Percentiles rank a stretch among this genome's conserved stretches.
Conservation (phyloP, 2,797 vertebrate genomes). For the Pipistrellus kuhlii region DNA sequence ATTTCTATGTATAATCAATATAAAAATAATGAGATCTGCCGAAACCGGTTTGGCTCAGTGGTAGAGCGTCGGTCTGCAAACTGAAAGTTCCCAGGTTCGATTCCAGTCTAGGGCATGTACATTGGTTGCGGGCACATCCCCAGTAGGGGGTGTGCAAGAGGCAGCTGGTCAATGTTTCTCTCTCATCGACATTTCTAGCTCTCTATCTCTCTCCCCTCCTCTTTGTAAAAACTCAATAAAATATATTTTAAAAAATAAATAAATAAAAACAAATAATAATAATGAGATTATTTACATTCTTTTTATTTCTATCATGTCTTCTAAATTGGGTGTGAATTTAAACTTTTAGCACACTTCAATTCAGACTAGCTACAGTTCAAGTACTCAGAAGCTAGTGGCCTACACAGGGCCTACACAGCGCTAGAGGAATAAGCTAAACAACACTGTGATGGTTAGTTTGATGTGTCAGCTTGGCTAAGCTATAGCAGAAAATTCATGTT, state of each 20-base stretch:
- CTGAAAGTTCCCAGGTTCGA: too few relatives aligned
- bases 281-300: background rate
- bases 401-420: background rate
- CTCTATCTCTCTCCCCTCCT: too few relatives aligned
- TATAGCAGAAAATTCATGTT: background rate
- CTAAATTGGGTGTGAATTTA: constrained; percentile 13
- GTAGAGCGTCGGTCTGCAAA: too few relatives aligned
- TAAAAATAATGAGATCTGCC: background rate
- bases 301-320: constrained; percentile 24
- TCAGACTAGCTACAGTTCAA: background rate
- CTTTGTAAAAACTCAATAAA: too few relatives aligned
- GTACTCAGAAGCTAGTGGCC: background rate
- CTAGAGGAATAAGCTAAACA: background rate
- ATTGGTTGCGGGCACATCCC: too few relatives aligned
- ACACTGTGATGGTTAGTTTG: background rate
- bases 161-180: too few relatives aligned
- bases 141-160: too few relatives aligned
- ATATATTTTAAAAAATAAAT: too few relatives aligned
- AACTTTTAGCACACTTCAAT: background rate
- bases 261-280: background rate
- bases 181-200: too few relatives aligned
- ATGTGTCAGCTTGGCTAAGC: background rate
- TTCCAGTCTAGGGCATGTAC: too few relatives aligned
- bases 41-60: too few relatives aligned
- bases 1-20: background rate